Evolutionary conservation across 2,888 invertebrate genomes (phyloP), one percentile per base, ranked within the genome.

Genomic region (Petrolisthes cinctipes): DNA sequence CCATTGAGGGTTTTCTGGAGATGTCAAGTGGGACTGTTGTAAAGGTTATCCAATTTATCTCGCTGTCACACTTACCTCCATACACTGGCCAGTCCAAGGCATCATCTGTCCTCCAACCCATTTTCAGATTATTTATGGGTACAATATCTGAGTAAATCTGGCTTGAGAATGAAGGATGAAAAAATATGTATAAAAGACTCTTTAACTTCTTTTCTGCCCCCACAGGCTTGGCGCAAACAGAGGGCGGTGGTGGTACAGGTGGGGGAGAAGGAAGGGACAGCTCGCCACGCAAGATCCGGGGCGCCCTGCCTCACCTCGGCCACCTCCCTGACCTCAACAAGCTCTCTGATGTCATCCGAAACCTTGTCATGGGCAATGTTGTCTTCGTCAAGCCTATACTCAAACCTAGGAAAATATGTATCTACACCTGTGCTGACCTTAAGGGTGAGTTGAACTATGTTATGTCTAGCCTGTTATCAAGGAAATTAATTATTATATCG

Each of bases 371-470:
- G 92, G 95, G 95, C 84, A 93, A 94, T 90, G 93, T 94, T 61
- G 91, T 92, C 17, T 93, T 94, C 91, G 93, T 91, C 78, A 92
- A 91, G 88, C 91, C 94, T 14, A 93, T 93, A 0, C 92, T 94
- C 71, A 93, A 95, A 91, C 94, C 95, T n/a, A 94, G 94, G 91
- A 96, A 96, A 92, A 96, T 96, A 93, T 95, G 96, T 89, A 94
- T 96, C 86, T 96, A 96, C 92, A 95, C 96, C 37, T 95, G 96
- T 92, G 96, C 96, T 11, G 96, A 96, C 92, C 95, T 95, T 2
- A 95, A 95, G 94, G 95, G 95, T 95, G 92, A 91, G 37, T 37
- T 37, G 37, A 37, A 37, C 37, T 37, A 0, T 37, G 37, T 37
- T 37, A 37, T 37, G 2, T 37, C 37, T 37, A 37, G 37, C 37